Percentiles rank a stretch among this genome's conserved stretches.
These are phyloP conservation scores for Helleia helle DNA, from an alignment of 2,888 invertebrate genomes.

Conservation along the genomic window DNA sequence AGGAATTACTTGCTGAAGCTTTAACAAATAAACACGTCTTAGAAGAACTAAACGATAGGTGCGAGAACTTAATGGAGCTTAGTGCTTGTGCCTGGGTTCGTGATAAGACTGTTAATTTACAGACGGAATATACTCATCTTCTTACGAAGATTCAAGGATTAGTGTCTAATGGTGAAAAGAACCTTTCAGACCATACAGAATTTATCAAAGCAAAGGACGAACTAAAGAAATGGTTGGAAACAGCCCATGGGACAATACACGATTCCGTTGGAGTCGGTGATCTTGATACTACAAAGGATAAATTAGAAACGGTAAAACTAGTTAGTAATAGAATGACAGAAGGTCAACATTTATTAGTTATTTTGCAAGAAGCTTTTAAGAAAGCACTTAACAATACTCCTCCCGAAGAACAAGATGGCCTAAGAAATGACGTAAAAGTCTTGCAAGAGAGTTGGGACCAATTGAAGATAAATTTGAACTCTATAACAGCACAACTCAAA, in stretches of 20 bases:
- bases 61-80: constrained; percentile 89
- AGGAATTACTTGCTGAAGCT: constrained; percentile 83
- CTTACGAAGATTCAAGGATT: constrained; percentile 86
- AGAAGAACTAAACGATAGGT: constrained; percentile 89
- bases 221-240: constrained; percentile 87
- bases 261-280: constrained; percentile 89
- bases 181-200: constrained; percentile 91
- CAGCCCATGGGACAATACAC: constrained; percentile 86
- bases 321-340: constrained; percentile 83
- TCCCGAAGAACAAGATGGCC: constrained; percentile 83
- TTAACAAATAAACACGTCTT: constrained; percentile 82
- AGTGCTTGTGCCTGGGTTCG: constrained; percentile 89
- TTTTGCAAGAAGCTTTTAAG: constrained; percentile 87
- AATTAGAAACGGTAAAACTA: constrained; percentile 85
- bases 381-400: constrained; percentile 88
- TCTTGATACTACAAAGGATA: constrained; percentile 82
- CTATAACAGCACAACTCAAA: constrained; percentile 89
- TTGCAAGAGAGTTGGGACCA: constrained; percentile 92
- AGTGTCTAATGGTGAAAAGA: constrained; percentile 90
- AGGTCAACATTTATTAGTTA: constrained; percentile 88
- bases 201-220: constrained; percentile 90
- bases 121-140: constrained; percentile 86
- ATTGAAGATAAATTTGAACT: constrained; percentile 89
- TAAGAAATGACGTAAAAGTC: constrained; percentile 83
- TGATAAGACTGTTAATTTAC: constrained; percentile 88